Evolutionary conservation across 2,797 vertebrate species (phyloP).

Genomic region (Apogon hyalosoma): DNA sequence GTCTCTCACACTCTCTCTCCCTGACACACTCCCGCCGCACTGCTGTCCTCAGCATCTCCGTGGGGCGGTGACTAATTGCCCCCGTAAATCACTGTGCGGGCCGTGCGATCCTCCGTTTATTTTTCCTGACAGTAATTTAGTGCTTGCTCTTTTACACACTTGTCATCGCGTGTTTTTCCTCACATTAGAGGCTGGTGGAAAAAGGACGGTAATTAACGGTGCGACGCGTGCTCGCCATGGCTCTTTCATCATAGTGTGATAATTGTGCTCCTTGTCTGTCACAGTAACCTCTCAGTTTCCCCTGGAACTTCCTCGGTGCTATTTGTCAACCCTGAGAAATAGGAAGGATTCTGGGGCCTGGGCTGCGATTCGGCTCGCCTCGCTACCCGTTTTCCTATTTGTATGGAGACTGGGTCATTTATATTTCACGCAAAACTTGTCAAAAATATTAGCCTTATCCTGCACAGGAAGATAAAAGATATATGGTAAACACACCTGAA

Average conservation of each 20-base stretch:
- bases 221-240: conserved; percentile 88
- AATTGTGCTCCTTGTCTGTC: conserved; percentile 99
- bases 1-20: conserved; percentile 73
- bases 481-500: conserved; percentile 82
- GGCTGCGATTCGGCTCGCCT: conserved; percentile 78
- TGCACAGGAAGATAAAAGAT: conserved; percentile 84
- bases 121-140: conserved; percentile 99
- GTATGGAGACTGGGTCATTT: conserved; percentile 89
- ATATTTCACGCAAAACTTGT: conserved; percentile 87
- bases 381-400: conserved; percentile 85
- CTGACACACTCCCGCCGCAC: conserved; percentile 80
- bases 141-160: conserved; percentile 99
- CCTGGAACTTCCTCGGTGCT: conserved; percentile 83
- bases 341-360: conserved; percentile 71
- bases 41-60: conserved; percentile 92
- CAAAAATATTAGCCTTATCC: conserved; percentile 89
- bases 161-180: conserved; percentile 99
- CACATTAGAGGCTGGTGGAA: conserved; percentile 98
- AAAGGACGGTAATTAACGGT: conserved; percentile 99
- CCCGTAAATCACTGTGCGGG: conserved; percentile 96
- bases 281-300: conserved; percentile 92
- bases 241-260: conserved; percentile 99
- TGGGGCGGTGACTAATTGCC: conserved; percentile 99
- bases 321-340: conserved; percentile 93
- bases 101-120: conserved; percentile 94